A percentile compares a stretch with the other conserved stretches of the same genome.
These are phyloP conservation scores for Arvicanthis niloticus DNA, from an alignment of 2,113 vertebrate species.

Conservation along the genomic window DNA sequence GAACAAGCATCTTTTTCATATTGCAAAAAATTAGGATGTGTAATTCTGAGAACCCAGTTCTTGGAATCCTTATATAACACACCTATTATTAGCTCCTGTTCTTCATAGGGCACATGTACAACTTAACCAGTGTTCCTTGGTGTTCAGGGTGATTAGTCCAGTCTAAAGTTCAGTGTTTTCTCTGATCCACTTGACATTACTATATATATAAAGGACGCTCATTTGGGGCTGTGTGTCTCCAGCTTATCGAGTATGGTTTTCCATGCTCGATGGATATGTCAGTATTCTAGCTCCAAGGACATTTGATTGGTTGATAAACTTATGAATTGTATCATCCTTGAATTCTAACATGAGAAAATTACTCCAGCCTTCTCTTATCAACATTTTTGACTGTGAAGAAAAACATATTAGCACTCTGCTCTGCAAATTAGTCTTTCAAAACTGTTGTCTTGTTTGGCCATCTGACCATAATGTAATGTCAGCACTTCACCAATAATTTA, in stretches of 20 bases:
- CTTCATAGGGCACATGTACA: background rate
- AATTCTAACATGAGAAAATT: constrained; percentile 45
- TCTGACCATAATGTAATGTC: background rate
- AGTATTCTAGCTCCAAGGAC: constrained; percentile 17
- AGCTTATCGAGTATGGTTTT: background rate
- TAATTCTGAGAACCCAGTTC: background rate
- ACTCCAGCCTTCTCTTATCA: background rate
- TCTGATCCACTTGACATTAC: constrained; percentile 40
- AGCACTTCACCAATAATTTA: constrained; percentile 6
- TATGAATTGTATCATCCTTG: background rate
- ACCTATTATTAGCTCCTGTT: constrained; percentile 2
- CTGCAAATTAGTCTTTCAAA: constrained; percentile 1
- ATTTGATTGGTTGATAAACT: background rate
- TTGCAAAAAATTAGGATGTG: background rate
- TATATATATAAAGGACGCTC: background rate
- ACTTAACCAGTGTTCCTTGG: background rate
- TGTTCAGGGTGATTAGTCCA: background rate
- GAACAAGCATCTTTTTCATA: background rate
- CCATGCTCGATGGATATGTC: background rate
- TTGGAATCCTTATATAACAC: background rate
- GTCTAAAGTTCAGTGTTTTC: background rate
- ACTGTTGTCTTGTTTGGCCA: background rate
- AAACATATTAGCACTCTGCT: constrained; percentile 19
- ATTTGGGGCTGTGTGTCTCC: background rate
- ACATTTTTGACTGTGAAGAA: constrained; percentile 14